Conservation (phyloP, 2,888 invertebrate genomes). For the Hyposoter didymator region DNA sequence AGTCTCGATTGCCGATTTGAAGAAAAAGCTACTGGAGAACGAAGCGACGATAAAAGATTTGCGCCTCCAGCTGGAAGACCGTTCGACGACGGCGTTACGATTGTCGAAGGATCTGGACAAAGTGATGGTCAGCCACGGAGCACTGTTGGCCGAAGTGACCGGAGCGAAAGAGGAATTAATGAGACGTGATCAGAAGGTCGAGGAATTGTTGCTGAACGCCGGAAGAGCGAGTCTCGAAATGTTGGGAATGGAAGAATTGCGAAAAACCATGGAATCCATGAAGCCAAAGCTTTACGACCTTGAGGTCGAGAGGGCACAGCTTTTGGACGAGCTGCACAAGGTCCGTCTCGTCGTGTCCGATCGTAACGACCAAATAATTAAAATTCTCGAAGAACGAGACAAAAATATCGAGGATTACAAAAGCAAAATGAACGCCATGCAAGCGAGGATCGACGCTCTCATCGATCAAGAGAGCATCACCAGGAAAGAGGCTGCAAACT, state of each 20-base stretch:
- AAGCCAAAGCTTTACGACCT: constrained; percentile 71
- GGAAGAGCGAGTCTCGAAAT: constrained; percentile 69
- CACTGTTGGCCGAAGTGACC: constrained; percentile 68
- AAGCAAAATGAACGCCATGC: constrained; percentile 66
- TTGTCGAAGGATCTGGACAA: constrained; percentile 71
- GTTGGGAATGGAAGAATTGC: constrained; percentile 68
- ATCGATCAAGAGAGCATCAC: constrained; percentile 65
- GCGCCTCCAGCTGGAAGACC: constrained; percentile 47
- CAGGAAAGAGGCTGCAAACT: constrained; percentile 66
- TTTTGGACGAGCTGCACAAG: constrained; percentile 72
- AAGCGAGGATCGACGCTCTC: constrained; percentile 70
- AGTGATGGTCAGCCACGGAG: constrained; percentile 69
- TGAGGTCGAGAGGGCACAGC: constrained; percentile 68
- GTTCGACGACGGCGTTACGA: constrained; percentile 53
- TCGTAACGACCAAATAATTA: constrained; percentile 73
- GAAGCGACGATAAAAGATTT: constrained; percentile 70
- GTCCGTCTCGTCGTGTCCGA: constrained; percentile 69
- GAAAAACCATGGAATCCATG: constrained; percentile 71
- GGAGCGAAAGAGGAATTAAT: constrained; percentile 73
- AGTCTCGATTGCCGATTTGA: constrained; percentile 67
- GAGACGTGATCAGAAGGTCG: constrained; percentile 75
- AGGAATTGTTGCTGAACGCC: constrained; percentile 69
- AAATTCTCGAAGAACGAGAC: constrained; percentile 71
- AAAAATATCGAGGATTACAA: constrained; percentile 59
- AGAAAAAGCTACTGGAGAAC: constrained; percentile 71